Base-by-base conservation (phyloP, 1,140 invertebrate genomes). In the Odontomachus brunneus region DNA sequence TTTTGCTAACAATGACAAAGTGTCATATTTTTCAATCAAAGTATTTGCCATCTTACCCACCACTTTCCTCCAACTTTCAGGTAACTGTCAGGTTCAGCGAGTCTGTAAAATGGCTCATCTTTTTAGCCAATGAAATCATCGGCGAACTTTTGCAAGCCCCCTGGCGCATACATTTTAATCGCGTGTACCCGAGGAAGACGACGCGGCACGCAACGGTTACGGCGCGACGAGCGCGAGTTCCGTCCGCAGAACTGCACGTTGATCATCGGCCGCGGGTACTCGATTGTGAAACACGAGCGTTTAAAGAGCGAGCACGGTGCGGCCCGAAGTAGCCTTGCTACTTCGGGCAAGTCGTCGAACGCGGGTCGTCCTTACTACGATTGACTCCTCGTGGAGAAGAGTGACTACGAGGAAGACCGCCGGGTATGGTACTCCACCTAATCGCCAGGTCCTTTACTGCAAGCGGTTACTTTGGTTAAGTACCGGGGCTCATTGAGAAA, bases 401-500 rank as follows among this genome's bases (percentile, higher is more conserved):
- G 67, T 33, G 85, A 83, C 72, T 78, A 78, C 73, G 73, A 84
- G 59, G 82, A 62, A 83, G 86, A 87, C 87, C 86, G 80, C 82
- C 80, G 84, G 80, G 75, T 86, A 82, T 78, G 83, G 83, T 83
- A 87, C 83, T 88, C 73, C 29, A 78, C 66, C 88, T 90, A 90
- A 90, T 90, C 89, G 89, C 83, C 88, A 88, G 88, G 83, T 89
- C 88, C 83, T 88, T 90, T 90, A 91, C 88, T 84, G 88, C 89
- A 90, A 81, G 91, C 89, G 91, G 91, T 92, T 93, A 91, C 90
- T 90, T 90, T 90, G 89, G 73, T 91, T 91, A 91, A 92, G 91
- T 88, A 91, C 91, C 83, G 85, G 92, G 38, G 92, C 89, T 93
- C 92, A 93, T 93, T 93, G 91, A 93, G 92, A 93, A 93, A 92